Evolutionary conservation across 2,113 vertebrate species (phyloP), one percentile per base, ranked within the genome.

Genomic region (Acrocephalus arundinaceus): DNA sequence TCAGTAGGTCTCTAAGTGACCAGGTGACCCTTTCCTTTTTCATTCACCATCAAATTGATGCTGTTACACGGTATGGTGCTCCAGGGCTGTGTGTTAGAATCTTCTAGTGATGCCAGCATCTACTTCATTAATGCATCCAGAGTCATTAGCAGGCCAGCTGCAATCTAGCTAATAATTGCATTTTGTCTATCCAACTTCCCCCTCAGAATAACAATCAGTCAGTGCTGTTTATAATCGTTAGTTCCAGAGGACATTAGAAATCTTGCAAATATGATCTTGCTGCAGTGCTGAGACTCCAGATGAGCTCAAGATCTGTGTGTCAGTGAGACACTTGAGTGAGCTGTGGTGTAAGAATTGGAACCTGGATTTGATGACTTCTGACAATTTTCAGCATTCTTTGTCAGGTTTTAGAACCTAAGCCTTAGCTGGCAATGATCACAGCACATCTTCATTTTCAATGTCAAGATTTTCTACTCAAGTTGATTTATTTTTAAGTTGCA

Each of bases 401-500:
- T 82, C 8, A 54, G 30, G 19, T 67, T 76, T 81, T 77, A 87
- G 78, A 72, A 78, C 52, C 28, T 37, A 70, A 70, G n/a, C 37
- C 66, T 73, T 48, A 65, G 67, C 4, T 82, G 54, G 62, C 41
- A 55, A 0, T 30, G 74, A 73, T 82, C 55, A 55, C 2, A 8
- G 66, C 57, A 48, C n/a, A 58, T 90, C 62, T 54, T 89, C 48
- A 43, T 85, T 89, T 73, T 65, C 51, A 70, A 2, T 79, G 45
- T 76, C 77, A 67, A 85, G 85, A 87, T 85, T 83, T 87, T 79
- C 78, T 93, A 31, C 87, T 96, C 43, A 93, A 91, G 71, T 86
- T 61, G 75, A 54, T 91, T 94, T 96, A 94, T 95, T 97, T 96
- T 97, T 87, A 96, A 91, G 77, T 95, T 76, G 77, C 67, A 59